Base-by-base conservation (phyloP, 2,113 vertebrate species). In the Pelobates fuscus region DNA sequence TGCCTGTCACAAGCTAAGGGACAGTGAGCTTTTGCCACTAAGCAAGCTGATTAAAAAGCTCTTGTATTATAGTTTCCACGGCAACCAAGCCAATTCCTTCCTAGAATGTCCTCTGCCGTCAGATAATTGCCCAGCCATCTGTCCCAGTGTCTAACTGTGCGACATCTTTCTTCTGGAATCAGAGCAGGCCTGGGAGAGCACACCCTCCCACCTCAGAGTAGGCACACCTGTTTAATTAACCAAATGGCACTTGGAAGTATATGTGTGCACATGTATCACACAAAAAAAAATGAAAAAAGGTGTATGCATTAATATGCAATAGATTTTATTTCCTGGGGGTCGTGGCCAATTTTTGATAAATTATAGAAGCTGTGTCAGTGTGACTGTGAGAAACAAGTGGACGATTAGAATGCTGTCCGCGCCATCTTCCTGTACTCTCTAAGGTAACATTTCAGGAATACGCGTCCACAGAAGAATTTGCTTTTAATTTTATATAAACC, bases 41-140 rank as follows among this genome's bases (percentile, higher is more conserved):
- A 17, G 23, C 49, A 15, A 8, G 41, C 7, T 8, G 66, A 27
- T 54, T 66, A 1, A 65, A 61, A 25, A 78, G 60, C 32, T 20
- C 57, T 18, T 52, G 14, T 12, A 15, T 26, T 37, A 20, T 0
- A 21, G 79, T 75, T 81, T 24, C 78, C 73, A 44, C 14, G 23
- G 77, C 3, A 59, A 21, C 76, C n/a, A 12, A 6, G 76, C 74
- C 67, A 26, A 23, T 70, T 46, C 59, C 70, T 78, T 78, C 25
- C 2, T 2, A 0, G 26, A 20, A 21, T 27, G 6, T 10, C 2
- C 23, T 32, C 64, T 61, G 58, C 18, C 0, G 54, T 29, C 4
- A 24, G 65, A 57, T 52, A 52, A 71, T 77, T 66, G 72, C 67
- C 70, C 60, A 7, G 30, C 81, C 82, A 60, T 85, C 80, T 82